Base-by-base conservation (phyloP, 2,797 vertebrate genomes). In the Channallabes apus region DNA sequence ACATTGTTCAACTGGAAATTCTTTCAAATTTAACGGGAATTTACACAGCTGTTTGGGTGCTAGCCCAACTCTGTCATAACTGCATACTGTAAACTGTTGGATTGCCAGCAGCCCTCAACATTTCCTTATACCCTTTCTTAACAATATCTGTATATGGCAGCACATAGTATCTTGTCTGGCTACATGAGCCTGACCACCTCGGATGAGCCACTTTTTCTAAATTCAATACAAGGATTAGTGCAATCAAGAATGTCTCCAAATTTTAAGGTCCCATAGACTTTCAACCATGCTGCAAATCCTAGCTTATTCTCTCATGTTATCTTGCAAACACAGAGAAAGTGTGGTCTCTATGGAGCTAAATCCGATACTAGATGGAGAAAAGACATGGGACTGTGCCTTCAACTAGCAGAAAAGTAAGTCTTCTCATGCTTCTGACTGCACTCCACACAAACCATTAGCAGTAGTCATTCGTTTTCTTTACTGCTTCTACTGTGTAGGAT, bases 181-280 rank as follows among this genome's bases (percentile, higher is more conserved):
- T 67, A 9, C 41, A 72, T 22, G 51, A 75, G 76, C 6, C 61
- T 32, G 27, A 82, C 35, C 56, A 64, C 82, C 59, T 80, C 38
- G 22, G n/a, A 67, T 67, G 61, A 80, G 64, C 56, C 9, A 38
- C 71, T 54, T 72, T 73, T 61, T 67, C 61, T 72, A 83, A 77
- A 82, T 83, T 84, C 75, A 72, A 38, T 82, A 82, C 32, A 6
- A 75, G 84, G 73, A 84, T 89, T 87, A 87, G 59, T 35, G 18
- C 80, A 62, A 46, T 82, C 73, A 65, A 69, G 61, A 75, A 81
- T 59, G 68, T 35, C 54, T 27, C 29, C 14, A 3, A 71, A 62
- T 84, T 64, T 38, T 67, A 76, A 64, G 46, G 76, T 67, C 54
- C 35, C 65, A 65, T n/a, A 59, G 68, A 82, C 72, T 64, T 83